A percentile compares a stretch with the other conserved stretches of the same genome.
These are phyloP conservation scores for Dynastes tityus DNA, from an alignment of 2,888 invertebrate species.

Conservation along the genomic window DNA sequence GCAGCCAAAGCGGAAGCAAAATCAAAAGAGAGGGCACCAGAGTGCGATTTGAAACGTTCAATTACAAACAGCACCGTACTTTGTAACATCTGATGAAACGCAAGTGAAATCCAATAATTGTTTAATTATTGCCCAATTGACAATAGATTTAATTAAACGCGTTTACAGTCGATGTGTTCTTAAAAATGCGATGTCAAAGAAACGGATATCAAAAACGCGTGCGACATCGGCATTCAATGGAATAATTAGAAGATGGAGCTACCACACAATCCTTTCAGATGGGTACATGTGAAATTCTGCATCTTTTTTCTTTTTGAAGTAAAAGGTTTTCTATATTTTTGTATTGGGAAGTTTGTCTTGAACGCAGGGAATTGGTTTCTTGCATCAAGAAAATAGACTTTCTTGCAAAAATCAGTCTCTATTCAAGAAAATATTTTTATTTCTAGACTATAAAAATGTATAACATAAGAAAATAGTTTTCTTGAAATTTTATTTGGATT, in stretches of 20 bases:
- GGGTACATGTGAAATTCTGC: too few relatives aligned
- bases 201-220: not conserved
- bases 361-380: too few relatives aligned
- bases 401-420: too few relatives aligned
- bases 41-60: conserved; percentile 14
- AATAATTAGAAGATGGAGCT: conserved; percentile 3
- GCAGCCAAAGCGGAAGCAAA: not conserved
- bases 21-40: conserved; percentile 9
- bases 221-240: not conserved
- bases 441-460: too few relatives aligned
- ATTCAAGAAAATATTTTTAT: too few relatives aligned
- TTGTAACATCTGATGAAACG: conserved; percentile 28
- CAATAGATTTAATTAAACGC: conserved; percentile 37
- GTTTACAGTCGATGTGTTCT: conserved; percentile 13
- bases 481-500: too few relatives aligned
- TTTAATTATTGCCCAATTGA: conserved; percentile 32
- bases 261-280: too few relatives aligned
- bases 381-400: too few relatives aligned
- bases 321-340: too few relatives aligned
- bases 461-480: too few relatives aligned
- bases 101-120: conserved; percentile 31
- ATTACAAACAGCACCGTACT: conserved; percentile 31
- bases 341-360: too few relatives aligned
- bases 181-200: conserved; percentile 18
- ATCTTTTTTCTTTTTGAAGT: too few relatives aligned